Evolutionary conservation across 2,888 invertebrate species (phyloP), one percentile per base, ranked within the genome.

Genomic region (Deilephila elpenor): DNA sequence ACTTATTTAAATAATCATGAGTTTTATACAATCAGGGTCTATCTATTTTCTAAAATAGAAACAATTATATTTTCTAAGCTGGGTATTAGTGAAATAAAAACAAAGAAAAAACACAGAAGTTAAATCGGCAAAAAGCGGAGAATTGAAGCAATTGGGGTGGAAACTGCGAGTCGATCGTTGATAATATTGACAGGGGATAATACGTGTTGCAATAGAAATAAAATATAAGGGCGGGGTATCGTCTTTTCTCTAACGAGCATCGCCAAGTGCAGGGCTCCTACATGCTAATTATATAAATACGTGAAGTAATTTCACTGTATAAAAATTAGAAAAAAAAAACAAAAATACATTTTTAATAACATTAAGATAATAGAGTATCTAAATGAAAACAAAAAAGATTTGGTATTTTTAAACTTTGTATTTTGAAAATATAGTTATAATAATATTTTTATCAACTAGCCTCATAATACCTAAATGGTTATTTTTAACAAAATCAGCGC

Each of bases 181-280:
- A 92, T 91, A 92, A 91, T 90, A 93, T 92, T 93, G 93, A 92
- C 92, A 88, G 89, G 77, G 86, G 87, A 87, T 90, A 90, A 91
- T 89, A 86, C 87, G 84, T 84, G 88, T 85, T 88, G 89, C 90
- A 88, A 86, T 88, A 82, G 86, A 88, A 90, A 89, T 89, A 87
- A 88, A 89, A 87, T 86, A 84, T 81, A 82, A 82, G 81, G 84
- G 84, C 80, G 83, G 79, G 75, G 78, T 79, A 80, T 79, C 76
- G 74, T 79, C 83, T 83, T 78, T 79, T 77, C 81, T 80, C 78
- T 83, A 83, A 85, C 85, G 81, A 87, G 84, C 67, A 67, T 17
- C 51, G 67, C 79, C 81, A 76, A 76, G 76, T 72, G 72, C 77
- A 89, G 88, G 91, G 91, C 75, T 51, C 78, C 78, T 25, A 60